Conservation (phyloP, 2,797 vertebrate species). For the Enteromius mattozi region DNA sequence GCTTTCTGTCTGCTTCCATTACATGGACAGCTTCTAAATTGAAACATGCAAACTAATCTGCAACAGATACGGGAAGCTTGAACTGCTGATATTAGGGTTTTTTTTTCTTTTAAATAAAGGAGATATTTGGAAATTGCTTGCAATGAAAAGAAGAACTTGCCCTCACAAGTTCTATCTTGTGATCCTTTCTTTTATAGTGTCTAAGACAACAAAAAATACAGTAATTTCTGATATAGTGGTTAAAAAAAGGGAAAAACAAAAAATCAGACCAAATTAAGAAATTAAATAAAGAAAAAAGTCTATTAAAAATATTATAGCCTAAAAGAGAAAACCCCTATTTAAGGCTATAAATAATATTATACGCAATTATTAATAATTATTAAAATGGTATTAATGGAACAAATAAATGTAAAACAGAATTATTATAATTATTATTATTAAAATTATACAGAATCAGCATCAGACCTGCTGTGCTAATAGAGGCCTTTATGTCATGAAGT, state of each 20-base stretch:
- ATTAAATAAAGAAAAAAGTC: no score
- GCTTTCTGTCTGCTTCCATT: neutral
- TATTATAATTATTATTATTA: neutral
- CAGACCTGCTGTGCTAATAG: neutral
- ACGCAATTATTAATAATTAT: neutral
- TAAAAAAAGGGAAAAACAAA: neutral
- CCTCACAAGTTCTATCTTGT: slow-evolving; percentile 17
- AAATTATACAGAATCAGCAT: neutral
- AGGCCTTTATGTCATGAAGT: slow-evolving; percentile 10
- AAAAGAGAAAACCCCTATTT: neutral
- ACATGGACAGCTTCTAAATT: neutral
- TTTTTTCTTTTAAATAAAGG: neutral
- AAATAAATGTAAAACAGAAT: neutral
- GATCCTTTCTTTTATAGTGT: neutral
- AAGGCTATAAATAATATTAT: neutral
- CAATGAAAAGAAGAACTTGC: slow-evolving; percentile 52
- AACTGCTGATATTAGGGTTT: neutral
- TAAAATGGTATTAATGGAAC: neutral
- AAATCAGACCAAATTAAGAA: neutral
- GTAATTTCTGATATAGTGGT: neutral
- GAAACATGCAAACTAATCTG: slow-evolving; percentile 1
- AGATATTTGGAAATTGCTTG: neutral
- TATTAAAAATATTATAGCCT: no score
- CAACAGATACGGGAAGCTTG: neutral
- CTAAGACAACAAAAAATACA: neutral